phyloP scores from a whole-genome alignment of 2,113 vertebrate species.

The Triplophysa tibetana region DNA sequence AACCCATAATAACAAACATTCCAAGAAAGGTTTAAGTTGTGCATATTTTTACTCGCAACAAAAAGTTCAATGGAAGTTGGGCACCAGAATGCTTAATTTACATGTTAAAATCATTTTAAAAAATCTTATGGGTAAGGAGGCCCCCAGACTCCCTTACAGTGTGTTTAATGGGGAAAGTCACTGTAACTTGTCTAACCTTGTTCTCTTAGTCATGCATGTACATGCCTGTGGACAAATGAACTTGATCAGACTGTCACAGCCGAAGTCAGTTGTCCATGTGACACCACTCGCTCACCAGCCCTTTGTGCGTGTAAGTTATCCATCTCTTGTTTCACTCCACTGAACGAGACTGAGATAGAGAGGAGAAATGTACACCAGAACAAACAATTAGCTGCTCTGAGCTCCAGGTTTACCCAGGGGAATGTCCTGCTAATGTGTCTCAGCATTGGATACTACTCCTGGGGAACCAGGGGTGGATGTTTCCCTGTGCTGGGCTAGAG shows the following conservation, averaged over 20 bases:
- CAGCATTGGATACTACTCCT: conserved; percentile 36
- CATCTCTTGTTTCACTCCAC: conserved; percentile 42
- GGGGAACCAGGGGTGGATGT: conserved; percentile 4
- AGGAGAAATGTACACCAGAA: conserved; percentile 8
- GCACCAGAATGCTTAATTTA: no score
- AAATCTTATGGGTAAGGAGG: no score
- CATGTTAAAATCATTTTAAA: no score
- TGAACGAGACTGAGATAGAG: conserved; percentile 4
- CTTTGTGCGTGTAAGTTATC: not conserved
- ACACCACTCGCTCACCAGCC: not conserved
- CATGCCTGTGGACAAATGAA: not conserved
- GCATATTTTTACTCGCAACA: no score
- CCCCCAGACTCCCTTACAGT: not conserved
- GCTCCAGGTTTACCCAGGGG: conserved; percentile 28
- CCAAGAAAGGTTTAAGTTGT: no score
- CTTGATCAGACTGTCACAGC: conserved; percentile 11
- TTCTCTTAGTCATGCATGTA: not conserved
- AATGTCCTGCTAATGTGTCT: conserved; percentile 36
- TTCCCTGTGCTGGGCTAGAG: conserved; percentile 7
- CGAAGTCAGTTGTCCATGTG: not conserved
- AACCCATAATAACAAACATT: no score
- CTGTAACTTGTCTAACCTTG: not conserved
- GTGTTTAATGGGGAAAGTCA: not conserved
- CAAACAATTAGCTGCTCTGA: conserved; percentile 35
- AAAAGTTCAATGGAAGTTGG: no score